These are phyloP conservation scores for Tenthredo mesomela DNA, from an alignment of 2,888 invertebrate species.

Conservation along the genomic window DNA sequence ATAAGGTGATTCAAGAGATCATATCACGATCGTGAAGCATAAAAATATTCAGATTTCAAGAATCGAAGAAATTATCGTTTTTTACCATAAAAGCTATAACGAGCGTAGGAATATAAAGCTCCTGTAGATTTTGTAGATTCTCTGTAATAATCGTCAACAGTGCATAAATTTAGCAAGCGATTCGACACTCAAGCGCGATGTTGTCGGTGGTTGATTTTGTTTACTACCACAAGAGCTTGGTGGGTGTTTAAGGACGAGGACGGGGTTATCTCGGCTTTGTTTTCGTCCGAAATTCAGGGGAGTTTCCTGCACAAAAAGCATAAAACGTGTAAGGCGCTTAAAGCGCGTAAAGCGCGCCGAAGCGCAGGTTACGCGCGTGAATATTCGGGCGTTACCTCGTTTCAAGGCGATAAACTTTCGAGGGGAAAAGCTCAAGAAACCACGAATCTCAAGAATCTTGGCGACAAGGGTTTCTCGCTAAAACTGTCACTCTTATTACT, in stretches of 20 bases:
- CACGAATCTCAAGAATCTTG: neutral
- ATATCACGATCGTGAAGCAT: neutral
- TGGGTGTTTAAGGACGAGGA: slow-evolving; percentile 18
- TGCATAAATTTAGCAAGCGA: slow-evolving; percentile 26
- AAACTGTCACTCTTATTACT: slow-evolving; percentile 8
- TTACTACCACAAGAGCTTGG: slow-evolving; percentile 11
- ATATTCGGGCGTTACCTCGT: slow-evolving; percentile 38
- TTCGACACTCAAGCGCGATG: slow-evolving; percentile 11
- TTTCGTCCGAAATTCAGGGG: slow-evolving; percentile 33
- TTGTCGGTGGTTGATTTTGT: slow-evolving; percentile 20
- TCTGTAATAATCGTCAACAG: slow-evolving; percentile 20
- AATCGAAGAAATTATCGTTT: slow-evolving; percentile 1
- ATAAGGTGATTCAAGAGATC: neutral
- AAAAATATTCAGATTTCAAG: neutral
- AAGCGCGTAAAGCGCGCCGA: slow-evolving; percentile 24
- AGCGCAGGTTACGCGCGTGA: slow-evolving; percentile 36
- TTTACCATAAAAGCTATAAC: slow-evolving; percentile 11
- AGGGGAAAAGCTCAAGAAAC: slow-evolving; percentile 12
- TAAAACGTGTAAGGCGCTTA: slow-evolving; percentile 29
- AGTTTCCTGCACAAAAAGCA: slow-evolving; percentile 34
- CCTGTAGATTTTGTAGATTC: slow-evolving; percentile 8
- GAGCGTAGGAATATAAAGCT: slow-evolving; percentile 22
- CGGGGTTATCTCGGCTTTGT: slow-evolving; percentile 42
- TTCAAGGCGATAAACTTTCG: slow-evolving; percentile 37
- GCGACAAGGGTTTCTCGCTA: slow-evolving; percentile 8